These are phyloP conservation scores for Mystacornis crossleyi DNA, from an alignment of 2,113 vertebrate species.

Conservation along the genomic window DNA sequence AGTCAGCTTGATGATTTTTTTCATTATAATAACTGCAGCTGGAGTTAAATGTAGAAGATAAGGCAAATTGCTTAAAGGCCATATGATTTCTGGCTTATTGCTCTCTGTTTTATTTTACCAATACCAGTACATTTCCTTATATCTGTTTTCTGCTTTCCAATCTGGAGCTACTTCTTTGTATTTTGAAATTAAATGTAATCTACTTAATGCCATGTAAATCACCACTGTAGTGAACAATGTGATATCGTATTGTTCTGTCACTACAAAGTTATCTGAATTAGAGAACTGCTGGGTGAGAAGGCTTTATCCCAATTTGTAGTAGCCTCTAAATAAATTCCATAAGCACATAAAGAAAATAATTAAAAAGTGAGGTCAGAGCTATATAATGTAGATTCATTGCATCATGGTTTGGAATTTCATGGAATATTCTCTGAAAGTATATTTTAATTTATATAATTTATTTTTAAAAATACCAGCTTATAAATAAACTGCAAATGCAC, in stretches of 20 bases:
- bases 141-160: not conserved
- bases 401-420: not conserved
- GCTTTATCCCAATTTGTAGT: not conserved
- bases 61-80: not conserved
- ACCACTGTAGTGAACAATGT: not conserved
- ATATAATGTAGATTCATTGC: not conserved
- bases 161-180: not conserved
- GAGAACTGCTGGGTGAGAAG: not conserved
- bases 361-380: not conserved
- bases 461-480: not conserved
- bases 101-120: not conserved
- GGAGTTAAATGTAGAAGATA: not conserved
- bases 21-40: not conserved
- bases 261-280: not conserved
- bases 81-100: not conserved
- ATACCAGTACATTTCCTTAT: not conserved
- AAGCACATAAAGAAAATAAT: not conserved
- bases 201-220: not conserved
- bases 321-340: not conserved
- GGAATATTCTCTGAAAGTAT: not conserved
- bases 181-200: not conserved
- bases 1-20: not conserved
- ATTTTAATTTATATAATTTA: not conserved
- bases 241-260: not conserved
- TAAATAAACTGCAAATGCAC: not conserved